These are phyloP conservation scores for Torymus tubicola DNA, from an alignment of 2,888 invertebrate species.

Conservation along the genomic window DNA sequence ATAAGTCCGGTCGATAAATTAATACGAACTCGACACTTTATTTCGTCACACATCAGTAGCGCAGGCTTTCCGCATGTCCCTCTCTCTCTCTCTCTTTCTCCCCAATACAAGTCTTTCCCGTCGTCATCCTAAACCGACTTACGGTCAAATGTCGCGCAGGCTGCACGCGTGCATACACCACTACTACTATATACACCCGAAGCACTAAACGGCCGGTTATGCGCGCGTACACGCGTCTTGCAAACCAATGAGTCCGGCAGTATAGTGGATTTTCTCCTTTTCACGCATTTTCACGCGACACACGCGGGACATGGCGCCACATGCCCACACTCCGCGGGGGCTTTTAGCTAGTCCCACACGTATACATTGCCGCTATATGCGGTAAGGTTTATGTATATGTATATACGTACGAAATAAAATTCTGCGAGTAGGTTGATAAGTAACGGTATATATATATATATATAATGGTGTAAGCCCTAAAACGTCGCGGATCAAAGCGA, in stretches of 20 bases:
- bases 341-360: slow-evolving; percentile 10
- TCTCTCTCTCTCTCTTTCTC: too few species aligned
- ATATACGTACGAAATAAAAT: slow-evolving; percentile 36
- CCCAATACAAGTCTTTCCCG: too few species aligned
- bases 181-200: neutral
- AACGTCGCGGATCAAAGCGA: slow-evolving; percentile 41
- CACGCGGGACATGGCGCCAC: slow-evolving; percentile 8
- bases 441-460: neutral
- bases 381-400: neutral
- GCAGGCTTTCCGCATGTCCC: slow-evolving; percentile 27
- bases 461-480: slow-evolving; percentile 17
- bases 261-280: slow-evolving; percentile 45
- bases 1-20: slow-evolving; percentile 13
- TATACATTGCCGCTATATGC: slow-evolving; percentile 15
- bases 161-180: neutral
- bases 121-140: neutral
- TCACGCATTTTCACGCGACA: slow-evolving; percentile 33
- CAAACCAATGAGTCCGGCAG: slow-evolving; percentile 13
- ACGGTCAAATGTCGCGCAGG: neutral
- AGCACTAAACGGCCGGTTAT: slow-evolving; percentile 22
- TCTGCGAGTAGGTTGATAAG: slow-evolving; percentile 34
- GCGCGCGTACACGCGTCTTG: slow-evolving; percentile 20
- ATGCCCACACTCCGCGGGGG: neutral
- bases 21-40: slow-evolving; percentile 37
- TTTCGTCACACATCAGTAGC: slow-evolving; percentile 50